These are phyloP conservation scores for Folsomia manolachei DNA, from an alignment of 2,888 invertebrate species.

Conservation along the genomic window DNA sequence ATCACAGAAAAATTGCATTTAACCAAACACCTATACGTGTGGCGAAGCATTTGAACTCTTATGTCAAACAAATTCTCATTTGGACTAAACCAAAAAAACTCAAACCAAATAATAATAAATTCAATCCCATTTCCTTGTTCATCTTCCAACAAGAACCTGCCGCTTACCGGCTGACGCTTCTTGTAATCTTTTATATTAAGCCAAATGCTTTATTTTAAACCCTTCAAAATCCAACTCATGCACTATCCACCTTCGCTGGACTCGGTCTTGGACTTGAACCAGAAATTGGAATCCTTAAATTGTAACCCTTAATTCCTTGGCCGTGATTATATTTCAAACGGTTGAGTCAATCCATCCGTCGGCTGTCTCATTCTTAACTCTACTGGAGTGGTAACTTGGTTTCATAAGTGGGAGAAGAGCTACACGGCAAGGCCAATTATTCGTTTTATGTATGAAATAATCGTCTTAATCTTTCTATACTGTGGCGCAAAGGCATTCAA, in stretches of 20 bases:
- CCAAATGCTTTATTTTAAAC: neutral
- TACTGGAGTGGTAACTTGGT: neutral
- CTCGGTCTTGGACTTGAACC: neutral
- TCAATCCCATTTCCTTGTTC: neutral
- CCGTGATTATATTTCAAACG: neutral
- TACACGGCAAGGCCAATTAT: neutral
- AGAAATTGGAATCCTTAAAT: neutral
- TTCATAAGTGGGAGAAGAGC: neutral
- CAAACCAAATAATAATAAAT: neutral
- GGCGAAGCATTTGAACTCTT: neutral
- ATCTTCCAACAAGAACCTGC: neutral
- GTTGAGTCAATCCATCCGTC: neutral
- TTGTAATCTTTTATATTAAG: neutral
- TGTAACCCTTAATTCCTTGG: neutral
- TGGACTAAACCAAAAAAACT: neutral
- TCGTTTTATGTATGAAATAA: neutral
- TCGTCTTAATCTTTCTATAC: slow-evolving; percentile 1
- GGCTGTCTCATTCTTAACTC: neutral
- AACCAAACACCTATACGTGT: too few relatives aligned
- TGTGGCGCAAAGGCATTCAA: neutral
- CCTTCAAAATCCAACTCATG: neutral
- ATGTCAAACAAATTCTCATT: too few relatives aligned
- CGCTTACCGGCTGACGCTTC: slow-evolving; percentile 6
- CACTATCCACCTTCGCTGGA: neutral
- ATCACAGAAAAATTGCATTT: too few relatives aligned